Evolutionary conservation across 2,113 vertebrate species (phyloP).

Genomic region (Lepidothrix coronata): DNA sequence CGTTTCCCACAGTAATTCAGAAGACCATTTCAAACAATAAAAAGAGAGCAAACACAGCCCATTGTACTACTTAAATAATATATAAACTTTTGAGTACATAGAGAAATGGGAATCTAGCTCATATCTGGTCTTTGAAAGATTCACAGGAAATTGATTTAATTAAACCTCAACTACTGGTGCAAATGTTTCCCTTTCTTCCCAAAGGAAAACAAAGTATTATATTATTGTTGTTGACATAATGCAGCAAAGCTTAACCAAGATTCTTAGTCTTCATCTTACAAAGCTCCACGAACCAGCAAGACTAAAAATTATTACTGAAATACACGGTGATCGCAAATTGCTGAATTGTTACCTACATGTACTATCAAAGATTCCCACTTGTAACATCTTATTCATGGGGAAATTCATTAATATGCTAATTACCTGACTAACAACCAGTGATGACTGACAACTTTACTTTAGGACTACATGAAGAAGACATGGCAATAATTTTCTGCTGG

Average conservation of each 20-base stretch:
- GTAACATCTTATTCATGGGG: not conserved
- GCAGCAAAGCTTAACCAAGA: constrained; percentile 3
- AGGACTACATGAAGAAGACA: not conserved
- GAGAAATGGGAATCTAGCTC: constrained; percentile 37
- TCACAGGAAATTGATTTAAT: constrained; percentile 49
- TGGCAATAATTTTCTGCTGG: not conserved
- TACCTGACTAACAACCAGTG: not conserved
- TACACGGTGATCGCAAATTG: not conserved
- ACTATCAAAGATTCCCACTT: not conserved
- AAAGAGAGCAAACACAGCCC: constrained; percentile 24
- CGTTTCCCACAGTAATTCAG: constrained; percentile 22
- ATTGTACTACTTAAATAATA: constrained; percentile 61
- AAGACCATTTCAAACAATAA: constrained; percentile 49
- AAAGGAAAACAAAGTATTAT: constrained; percentile 28
- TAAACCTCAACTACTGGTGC: constrained; percentile 21
- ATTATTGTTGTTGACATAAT: constrained; percentile 11
- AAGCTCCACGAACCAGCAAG: not conserved
- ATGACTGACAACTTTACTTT: constrained; percentile 16
- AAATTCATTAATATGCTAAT: constrained; percentile 45
- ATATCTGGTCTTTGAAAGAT: constrained; percentile 1
- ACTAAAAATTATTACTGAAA: not conserved
- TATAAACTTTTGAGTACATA: constrained; percentile 49
- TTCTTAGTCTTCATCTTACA: not conserved
- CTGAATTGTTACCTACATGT: not conserved
- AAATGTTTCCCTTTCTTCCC: constrained; percentile 38